Evolutionary conservation across 1,140 invertebrate genomes (phyloP).

Genomic region (Saxidomus purpurata): DNA sequence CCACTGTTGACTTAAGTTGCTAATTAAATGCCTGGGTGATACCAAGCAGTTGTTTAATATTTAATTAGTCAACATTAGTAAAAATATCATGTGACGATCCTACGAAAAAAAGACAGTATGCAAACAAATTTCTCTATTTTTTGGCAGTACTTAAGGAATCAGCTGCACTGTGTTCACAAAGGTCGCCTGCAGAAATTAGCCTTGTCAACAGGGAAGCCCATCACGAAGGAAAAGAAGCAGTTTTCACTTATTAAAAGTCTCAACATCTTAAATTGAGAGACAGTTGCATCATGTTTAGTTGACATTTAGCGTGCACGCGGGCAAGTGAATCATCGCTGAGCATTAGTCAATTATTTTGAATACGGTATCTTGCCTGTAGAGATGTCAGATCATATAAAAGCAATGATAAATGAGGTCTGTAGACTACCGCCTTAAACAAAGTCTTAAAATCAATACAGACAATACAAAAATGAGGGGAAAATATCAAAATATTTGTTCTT

Average conservation of each 20-base stretch:
- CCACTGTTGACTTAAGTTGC: too few species aligned
- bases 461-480: neutral
- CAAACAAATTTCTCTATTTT: too few species aligned
- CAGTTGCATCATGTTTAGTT: neutral
- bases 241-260: neutral
- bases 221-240: neutral
- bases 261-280: neutral
- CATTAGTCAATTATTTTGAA: neutral
- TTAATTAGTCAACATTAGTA: too few species aligned
- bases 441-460: neutral
- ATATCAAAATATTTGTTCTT: neutral
- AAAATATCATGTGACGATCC: too few species aligned
- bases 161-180: too few species aligned
- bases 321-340: neutral
- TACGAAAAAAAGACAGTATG: too few species aligned
- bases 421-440: neutral
- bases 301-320: neutral
- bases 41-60: too few species aligned
- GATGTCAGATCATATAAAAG: neutral
- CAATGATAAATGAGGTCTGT: neutral
- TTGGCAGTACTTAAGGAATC: too few species aligned
- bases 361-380: neutral
- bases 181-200: too few species aligned
- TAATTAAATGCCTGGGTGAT: too few species aligned
- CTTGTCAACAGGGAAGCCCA: too few species aligned